Evolutionary conservation across 2,888 invertebrate genomes (phyloP).

Genomic region (Drosophila limbata): DNA sequence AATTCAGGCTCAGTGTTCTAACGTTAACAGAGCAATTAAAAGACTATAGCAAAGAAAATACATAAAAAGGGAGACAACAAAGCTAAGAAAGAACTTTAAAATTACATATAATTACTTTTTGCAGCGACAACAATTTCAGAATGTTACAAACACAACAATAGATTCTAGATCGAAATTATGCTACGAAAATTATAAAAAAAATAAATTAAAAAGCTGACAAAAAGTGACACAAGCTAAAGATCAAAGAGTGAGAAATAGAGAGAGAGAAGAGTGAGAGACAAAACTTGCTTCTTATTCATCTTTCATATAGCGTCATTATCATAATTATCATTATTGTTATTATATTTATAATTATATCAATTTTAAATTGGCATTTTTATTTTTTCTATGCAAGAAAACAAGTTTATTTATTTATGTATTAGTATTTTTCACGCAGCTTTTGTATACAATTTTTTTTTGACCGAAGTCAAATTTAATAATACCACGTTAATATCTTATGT

Average conservation of each 20-base stretch:
- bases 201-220: slow-evolving; percentile 12
- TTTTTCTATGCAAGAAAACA: slow-evolving; percentile 19
- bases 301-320: slow-evolving; percentile 1
- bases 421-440: slow-evolving; percentile 8
- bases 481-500: slow-evolving; percentile 13
- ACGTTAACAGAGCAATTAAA: slow-evolving; percentile 54
- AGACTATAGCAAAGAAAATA: slow-evolving; percentile 12
- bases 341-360: slow-evolving; percentile 50
- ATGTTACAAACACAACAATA: slow-evolving; percentile 5
- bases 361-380: slow-evolving; percentile 1
- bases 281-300: background rate
- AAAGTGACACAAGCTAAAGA: slow-evolving; percentile 13
- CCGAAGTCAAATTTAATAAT: slow-evolving; percentile 40
- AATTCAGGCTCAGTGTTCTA: slow-evolving; percentile 42
- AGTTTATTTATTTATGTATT: slow-evolving; percentile 18
- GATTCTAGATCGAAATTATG: slow-evolving; percentile 54
- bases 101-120: slow-evolving; percentile 52
- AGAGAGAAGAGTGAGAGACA: background rate
- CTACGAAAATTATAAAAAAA: slow-evolving; percentile 25
- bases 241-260: slow-evolving; percentile 1
- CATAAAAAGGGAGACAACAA: background rate
- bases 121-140: slow-evolving; percentile 27
- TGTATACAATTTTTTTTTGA: slow-evolving; percentile 21
- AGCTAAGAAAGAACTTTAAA: slow-evolving; percentile 20
- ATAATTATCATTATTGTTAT: slow-evolving; percentile 36